Evolutionary conservation across 2,888 invertebrate species (phyloP), one percentile per base, ranked within the genome.

Genomic region (Scaptomyza cyrtandrae): DNA sequence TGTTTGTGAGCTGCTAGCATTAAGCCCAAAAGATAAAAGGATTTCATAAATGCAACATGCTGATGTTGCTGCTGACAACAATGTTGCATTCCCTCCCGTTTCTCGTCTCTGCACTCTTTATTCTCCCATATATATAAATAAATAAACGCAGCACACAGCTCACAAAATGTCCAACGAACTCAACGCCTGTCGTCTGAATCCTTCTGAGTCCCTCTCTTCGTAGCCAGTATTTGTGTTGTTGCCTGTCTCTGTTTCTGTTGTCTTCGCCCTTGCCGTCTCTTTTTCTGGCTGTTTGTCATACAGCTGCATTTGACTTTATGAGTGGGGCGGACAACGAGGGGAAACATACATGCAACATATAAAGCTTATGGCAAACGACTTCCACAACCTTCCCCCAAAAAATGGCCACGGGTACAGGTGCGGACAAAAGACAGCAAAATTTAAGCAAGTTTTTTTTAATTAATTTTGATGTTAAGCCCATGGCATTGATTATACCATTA

Each of bases 11-110:
- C 3, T 75, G 61, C 55, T 62, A 67, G 75, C 75, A 81, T 87
- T 89, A 85, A 84, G 78, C 88, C 85, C 71, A 68, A 88, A 80
- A 90, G 90, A 88, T 89, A 90, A 88, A 90, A 88, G 90, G 90
- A 90, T 90, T 88, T 90, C 89, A 88, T 86, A 88, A 90, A 90
- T 88, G 89, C 88, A 88, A 87, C 89, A 88, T 86, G 87, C 73
- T 89, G 86, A 80, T 88, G 89, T 86, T 84, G 77, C 68, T 83
- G 81, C 78, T 87, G 89, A 85, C 88, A 83, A 87, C 86, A 81
- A 87, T 81, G 82, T 85, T 75, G 71, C 86, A 78, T 62, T 78
- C 71, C 72, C 64, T 24, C 31, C 45, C 19, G 19, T n/a, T 10
- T 14, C 41, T 33, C 24, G 37, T 10, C 45, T 37, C 13, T 37